These are phyloP conservation scores for Pinctada fucata DNA, from an alignment of 2,888 invertebrate genomes.

Conservation along the genomic window DNA sequence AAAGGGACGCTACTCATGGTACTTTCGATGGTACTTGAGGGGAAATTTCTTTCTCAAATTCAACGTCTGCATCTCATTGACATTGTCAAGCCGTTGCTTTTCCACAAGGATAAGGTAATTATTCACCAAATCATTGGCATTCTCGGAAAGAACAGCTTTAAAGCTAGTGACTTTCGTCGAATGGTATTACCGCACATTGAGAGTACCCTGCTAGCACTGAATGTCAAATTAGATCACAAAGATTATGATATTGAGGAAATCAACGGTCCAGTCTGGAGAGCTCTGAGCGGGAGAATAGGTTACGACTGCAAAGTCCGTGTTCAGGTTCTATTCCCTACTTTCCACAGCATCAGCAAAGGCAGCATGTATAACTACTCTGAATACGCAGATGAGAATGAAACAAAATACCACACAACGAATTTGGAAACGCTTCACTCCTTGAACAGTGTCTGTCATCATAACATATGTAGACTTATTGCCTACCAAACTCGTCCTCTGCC, in stretches of 20 bases:
- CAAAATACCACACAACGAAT: conserved; percentile 15
- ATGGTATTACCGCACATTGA: conserved; percentile 12
- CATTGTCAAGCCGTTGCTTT: background rate
- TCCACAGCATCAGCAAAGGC: conserved; percentile 15
- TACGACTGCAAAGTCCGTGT: conserved; percentile 21
- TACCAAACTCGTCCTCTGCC: conserved; percentile 35
- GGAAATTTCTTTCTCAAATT: background rate
- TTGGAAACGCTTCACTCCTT: conserved; percentile 25
- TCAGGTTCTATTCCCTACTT: conserved; percentile 28
- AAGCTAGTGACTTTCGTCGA: background rate
- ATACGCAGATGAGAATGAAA: background rate
- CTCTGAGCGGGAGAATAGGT: conserved; percentile 20
- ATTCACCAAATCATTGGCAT: background rate
- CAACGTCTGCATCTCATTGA: background rate
- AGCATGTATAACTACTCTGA: conserved; percentile 19
- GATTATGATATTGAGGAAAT: background rate
- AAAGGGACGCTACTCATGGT: too few relatives aligned
- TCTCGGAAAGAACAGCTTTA: background rate
- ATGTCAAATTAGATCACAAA: background rate
- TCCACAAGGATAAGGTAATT: conserved; percentile 7
- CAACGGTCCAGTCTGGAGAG: conserved; percentile 19
- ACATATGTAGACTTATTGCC: conserved; percentile 23
- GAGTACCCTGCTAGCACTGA: conserved; percentile 2
- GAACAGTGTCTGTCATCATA: conserved; percentile 2
- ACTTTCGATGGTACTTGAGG: background rate